A percentile compares a stretch with the other conserved stretches of the same genome.
These are phyloP conservation scores for Augochlorella aurata DNA, from an alignment of 2,888 invertebrate genomes.

Conservation along the genomic window DNA sequence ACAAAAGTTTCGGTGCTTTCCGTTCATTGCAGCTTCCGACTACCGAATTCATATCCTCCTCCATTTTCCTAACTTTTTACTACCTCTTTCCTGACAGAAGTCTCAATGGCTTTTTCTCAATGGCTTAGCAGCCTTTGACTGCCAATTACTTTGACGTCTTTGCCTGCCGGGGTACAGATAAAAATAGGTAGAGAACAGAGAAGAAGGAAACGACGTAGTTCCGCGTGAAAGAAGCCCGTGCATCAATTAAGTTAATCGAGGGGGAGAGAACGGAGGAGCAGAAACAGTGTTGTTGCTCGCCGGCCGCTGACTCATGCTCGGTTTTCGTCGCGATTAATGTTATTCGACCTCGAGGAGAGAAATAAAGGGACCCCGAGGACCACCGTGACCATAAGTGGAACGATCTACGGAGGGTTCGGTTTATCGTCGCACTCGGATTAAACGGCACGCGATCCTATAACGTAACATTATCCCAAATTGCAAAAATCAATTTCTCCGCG, in stretches of 20 bases:
- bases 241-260: conserved; percentile 56
- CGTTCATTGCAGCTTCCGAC: background rate
- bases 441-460: conserved; percentile 12
- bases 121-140: background rate
- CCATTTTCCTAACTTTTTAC: background rate
- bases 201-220: conserved; percentile 8
- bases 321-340: conserved; percentile 58
- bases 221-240: conserved; percentile 14
- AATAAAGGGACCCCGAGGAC: conserved; percentile 42
- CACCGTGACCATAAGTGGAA: conserved; percentile 53
- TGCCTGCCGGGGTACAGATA: no score
- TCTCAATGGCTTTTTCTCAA: background rate
- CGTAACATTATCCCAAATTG: background rate
- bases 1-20: background rate
- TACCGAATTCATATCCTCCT: background rate
- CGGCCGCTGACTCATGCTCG: conserved; percentile 49
- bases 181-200: background rate
- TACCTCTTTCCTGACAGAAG: background rate
- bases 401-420: conserved; percentile 6
- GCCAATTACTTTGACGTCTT: background rate
- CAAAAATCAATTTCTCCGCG: background rate
- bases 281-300: conserved; percentile 36
- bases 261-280: conserved; percentile 22
- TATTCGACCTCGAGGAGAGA: conserved; percentile 47
- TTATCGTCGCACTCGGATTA: conserved; percentile 30